Base-by-base conservation (phyloP, 2,113 vertebrate species). In the Lamprotornis superbus region DNA sequence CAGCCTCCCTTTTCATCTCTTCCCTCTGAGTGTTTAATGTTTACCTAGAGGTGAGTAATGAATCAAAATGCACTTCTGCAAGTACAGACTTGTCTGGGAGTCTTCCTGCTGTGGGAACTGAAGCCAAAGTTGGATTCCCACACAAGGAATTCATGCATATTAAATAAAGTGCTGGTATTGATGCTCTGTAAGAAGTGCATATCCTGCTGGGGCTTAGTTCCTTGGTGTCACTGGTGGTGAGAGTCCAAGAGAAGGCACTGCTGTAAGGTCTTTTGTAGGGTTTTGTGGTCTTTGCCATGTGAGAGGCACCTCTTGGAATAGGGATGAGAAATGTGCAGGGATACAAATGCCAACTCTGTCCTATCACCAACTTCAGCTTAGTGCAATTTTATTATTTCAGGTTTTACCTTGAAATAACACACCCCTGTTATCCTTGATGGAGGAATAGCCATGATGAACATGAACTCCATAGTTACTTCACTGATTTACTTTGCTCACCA, bases 91-190 rank as follows among this genome's bases (percentile, higher is more conserved):
- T 73, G 93, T 90, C 78, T 79, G 55, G 25, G 70, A 94, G 42
- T 69, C 89, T 89, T 93, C 64, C 78, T 85, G 75, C 82, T 93
- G 74, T 94, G 91, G 71, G 91, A 96, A 91, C 81, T 53, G 47
- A 60, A 70, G 80, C 77, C 87, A 85, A 49, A 59, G 83, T 47
- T 94, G 74, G 78, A 85, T 96, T 96, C 91, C 86, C 88, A 92
- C 93, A 90, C 60, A 49, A 65, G 77, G 89, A 84, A 82, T 61
- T 87, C 40, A 69, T 89, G 74, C 37, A 69, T 81, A 69, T 91
- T 82, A 92, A 90, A 69, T 64, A 55, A 88, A 70, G 68, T 15
- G 13, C 71, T 93, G 37, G 47, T 39, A 12, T 3, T 57, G 70
- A 39, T 88, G 92, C 68, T 83, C 77, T 73, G 90, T 76, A 71